Percentiles rank a stretch among this genome's conserved stretches.
Conservation (phyloP, 2,888 invertebrate genomes). For the Caenorhabditis virilis region DNA sequence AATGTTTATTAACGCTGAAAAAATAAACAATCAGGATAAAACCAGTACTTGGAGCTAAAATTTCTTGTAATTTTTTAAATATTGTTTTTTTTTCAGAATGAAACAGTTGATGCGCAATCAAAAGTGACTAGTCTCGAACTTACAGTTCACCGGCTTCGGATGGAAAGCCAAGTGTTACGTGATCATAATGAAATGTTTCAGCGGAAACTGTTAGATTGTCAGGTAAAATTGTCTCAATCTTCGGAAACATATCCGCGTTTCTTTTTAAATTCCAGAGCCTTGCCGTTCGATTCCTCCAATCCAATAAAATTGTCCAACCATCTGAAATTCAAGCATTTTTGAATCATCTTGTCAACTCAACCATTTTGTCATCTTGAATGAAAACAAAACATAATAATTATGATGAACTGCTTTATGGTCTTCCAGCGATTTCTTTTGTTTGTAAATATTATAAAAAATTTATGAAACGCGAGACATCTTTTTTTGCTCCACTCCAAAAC, state of each 20-base stretch:
- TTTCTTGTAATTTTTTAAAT: no score
- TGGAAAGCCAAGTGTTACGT: constrained; percentile 27
- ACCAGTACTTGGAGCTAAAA: no score
- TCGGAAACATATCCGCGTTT: no score
- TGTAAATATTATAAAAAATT: no score
- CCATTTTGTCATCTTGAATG: constrained; percentile 11
- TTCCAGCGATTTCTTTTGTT: background rate
- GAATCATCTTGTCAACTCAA: constrained; percentile 37
- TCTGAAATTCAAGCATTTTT: constrained; percentile 29
- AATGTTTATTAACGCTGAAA: no score
- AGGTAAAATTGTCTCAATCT: constrained; percentile 19
- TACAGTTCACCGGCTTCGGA: constrained; percentile 20
- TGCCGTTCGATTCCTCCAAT: constrained; percentile 26
- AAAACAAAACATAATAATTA: no score
- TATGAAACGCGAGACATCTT: no score
- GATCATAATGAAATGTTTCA: constrained; percentile 46
- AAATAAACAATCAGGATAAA: no score
- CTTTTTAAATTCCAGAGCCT: constrained; percentile 14
- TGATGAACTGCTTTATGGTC: background rate
- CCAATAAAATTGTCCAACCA: constrained; percentile 12
- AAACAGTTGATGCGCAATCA: constrained; percentile 27
- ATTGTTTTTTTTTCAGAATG: constrained; percentile 21
- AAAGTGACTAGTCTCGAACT: constrained; percentile 27
- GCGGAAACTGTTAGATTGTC: constrained; percentile 39
- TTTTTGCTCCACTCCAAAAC: no score